Base-by-base conservation (phyloP, 2,888 invertebrate species). In the Globia sparganii region DNA sequence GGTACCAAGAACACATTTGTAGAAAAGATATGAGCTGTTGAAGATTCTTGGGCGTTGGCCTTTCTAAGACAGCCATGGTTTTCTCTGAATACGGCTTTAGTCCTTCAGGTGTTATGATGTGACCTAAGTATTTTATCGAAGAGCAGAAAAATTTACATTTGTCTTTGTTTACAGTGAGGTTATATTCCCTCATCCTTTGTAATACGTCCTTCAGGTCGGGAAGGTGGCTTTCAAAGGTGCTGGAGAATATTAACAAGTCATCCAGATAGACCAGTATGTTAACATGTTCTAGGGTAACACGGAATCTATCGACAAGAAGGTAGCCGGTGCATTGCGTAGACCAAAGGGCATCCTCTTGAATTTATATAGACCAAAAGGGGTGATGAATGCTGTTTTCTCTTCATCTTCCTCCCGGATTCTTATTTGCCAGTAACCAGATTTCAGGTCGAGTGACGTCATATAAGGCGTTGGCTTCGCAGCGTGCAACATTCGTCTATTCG, bases 331-430 rank as follows among this genome's bases (percentile, higher is more conserved):
- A 61, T 91, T 91, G 2, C 87, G 77, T 2, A 92, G 56, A 0
- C 91, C 91, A 59, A 92, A 91, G 0, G 90, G 90, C 91, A 91
- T 91, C 28, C 91, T 73, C 2, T 83, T 81, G 62, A 91, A 92
- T 21, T 79, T 72, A 3, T 59, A 59, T 0, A 49, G 21, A 4
- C 18, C 49, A 49, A 53, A 25, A 9, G 49, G 31, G 0, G 59
- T 59, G 0, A 59, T 59, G 4, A 59, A 59, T 21, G 59, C 59
- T 0, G 59, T 59, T 61, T 61, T 31, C 21, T 31, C 31, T 21
- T 61, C 61, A 4, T 61, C 61, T 31, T 61, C 61, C 31, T 61
- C 31, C 1, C 28, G 0, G 1, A 61, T 31, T 2, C 8, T 61
- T 2, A 61, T 31, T 0, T 59, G 18, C 59, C 66, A 66, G 4